Percentiles rank a stretch among this genome's conserved stretches.
Evolutionary conservation across 2,797 vertebrate genomes (phyloP).

Genomic region (Lacerta viridis): DNA sequence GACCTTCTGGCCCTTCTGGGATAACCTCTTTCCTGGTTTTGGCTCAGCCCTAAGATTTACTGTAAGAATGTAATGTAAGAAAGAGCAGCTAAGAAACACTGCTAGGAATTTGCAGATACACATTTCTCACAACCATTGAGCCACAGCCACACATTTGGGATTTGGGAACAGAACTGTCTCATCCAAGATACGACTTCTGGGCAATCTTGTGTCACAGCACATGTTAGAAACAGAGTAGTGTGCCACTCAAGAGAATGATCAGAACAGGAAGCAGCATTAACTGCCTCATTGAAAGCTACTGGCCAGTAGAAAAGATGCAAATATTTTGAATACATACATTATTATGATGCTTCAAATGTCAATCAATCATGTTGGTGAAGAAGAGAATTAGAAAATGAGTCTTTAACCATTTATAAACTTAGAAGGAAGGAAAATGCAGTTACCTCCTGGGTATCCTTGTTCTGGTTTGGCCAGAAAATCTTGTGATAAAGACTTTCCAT

Average conservation of each 20-base stretch:
- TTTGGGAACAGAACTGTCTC: no score
- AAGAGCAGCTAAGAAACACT: no score
- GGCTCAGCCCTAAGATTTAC: no score
- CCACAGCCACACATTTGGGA: no score
- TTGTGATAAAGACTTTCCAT: constrained; percentile 84
- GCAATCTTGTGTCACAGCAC: background rate
- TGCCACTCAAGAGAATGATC: background rate
- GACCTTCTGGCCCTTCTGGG: no score
- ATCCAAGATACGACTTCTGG: background rate
- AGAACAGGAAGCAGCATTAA: background rate
- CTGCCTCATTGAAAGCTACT: no score
- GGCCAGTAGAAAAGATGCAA: background rate
- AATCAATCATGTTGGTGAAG: background rate
- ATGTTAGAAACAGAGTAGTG: background rate
- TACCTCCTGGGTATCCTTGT: constrained; percentile 84
- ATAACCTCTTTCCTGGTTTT: no score
- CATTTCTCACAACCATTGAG: no score
- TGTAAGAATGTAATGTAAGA: no score
- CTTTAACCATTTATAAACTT: background rate
- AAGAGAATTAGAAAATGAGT: background rate
- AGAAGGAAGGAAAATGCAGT: constrained; percentile 3
- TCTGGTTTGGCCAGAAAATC: constrained; percentile 83
- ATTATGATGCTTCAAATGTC: background rate
- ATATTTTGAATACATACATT: background rate
- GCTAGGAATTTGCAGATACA: no score